These are phyloP conservation scores for Chouioia cunea DNA, from an alignment of 2,888 invertebrate species.

Conservation along the genomic window DNA sequence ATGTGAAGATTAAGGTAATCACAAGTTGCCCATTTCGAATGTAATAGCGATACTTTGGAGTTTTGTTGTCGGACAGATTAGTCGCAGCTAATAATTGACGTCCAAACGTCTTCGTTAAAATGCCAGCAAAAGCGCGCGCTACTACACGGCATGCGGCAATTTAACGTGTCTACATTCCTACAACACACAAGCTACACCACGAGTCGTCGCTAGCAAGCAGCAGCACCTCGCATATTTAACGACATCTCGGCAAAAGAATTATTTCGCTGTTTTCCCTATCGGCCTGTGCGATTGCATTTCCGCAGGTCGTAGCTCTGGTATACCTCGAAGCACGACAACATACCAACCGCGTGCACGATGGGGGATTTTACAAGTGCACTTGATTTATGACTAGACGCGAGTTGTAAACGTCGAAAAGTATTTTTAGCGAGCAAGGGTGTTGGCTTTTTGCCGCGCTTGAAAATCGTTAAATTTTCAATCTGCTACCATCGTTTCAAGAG, in stretches of 20 bases:
- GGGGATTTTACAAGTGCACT: conserved; percentile 22
- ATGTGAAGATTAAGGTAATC: too few species aligned
- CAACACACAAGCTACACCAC: background rate
- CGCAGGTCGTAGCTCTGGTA: background rate
- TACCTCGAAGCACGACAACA: too few species aligned
- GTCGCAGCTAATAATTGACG: conserved; percentile 9
- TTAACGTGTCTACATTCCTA: background rate
- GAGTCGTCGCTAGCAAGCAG: background rate
- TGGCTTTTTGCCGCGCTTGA: conserved; percentile 19
- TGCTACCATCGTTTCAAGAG: conserved; percentile 40
- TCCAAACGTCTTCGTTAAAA: conserved; percentile 33
- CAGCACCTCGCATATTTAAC: conserved; percentile 12
- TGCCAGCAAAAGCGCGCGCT: background rate
- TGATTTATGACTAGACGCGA: conserved; percentile 34
- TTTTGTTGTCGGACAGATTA: too few species aligned
- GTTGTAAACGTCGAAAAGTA: conserved; percentile 58
- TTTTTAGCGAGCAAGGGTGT: conserved; percentile 57
- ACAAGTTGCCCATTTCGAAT: too few species aligned
- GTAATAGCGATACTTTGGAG: too few species aligned
- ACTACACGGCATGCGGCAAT: background rate
- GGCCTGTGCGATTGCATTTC: conserved; percentile 8
- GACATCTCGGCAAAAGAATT: background rate
- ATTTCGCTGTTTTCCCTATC: background rate
- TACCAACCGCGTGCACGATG: background rate
- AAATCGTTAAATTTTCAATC: conserved; percentile 57